A percentile compares a stretch with the other conserved stretches of the same genome.
Evolutionary conservation across 1,140 invertebrate genomes (phyloP).

Genomic region (Drosophila baimaii): DNA sequence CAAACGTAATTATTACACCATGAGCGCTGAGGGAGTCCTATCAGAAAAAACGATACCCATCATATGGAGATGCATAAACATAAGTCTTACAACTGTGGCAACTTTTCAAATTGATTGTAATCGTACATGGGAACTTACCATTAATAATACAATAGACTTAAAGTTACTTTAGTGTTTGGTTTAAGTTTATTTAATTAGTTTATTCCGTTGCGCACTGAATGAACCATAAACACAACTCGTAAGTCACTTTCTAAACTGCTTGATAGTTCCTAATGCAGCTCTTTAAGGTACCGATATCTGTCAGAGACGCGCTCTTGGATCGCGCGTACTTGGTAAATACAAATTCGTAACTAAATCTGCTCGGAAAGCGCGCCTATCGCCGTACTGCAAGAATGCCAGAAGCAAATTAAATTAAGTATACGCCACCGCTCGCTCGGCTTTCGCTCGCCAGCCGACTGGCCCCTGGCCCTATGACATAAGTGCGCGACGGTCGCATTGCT

Average conservation of each 20-base stretch:
- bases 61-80: conserved; percentile 48
- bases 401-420: conserved; percentile 82
- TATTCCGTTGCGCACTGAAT: conserved; percentile 62
- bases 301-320: conserved; percentile 6
- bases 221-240: conserved; percentile 58
- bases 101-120: conserved; percentile 75
- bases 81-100: conserved; percentile 49
- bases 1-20: conserved; percentile 78
- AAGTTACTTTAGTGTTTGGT: conserved; percentile 66
- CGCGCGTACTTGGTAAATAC: conserved; percentile 67
- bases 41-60: conserved; percentile 70
- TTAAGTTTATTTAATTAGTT: conserved; percentile 36
- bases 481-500: conserved; percentile 21
- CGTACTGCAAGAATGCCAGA: conserved; percentile 53
- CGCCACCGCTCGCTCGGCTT: conserved; percentile 57
- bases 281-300: conserved; percentile 10
- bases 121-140: conserved; percentile 73
- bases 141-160: conserved; percentile 73
- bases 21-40: conserved; percentile 52
- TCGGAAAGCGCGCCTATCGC: conserved; percentile 28
- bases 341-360: conserved; percentile 72
- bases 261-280: neutral
- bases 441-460: conserved; percentile 6
- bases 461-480: conserved; percentile 64
- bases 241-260: neutral